These are phyloP conservation scores for Meloe dianella DNA, from an alignment of 2,888 invertebrate genomes.

Conservation along the genomic window DNA sequence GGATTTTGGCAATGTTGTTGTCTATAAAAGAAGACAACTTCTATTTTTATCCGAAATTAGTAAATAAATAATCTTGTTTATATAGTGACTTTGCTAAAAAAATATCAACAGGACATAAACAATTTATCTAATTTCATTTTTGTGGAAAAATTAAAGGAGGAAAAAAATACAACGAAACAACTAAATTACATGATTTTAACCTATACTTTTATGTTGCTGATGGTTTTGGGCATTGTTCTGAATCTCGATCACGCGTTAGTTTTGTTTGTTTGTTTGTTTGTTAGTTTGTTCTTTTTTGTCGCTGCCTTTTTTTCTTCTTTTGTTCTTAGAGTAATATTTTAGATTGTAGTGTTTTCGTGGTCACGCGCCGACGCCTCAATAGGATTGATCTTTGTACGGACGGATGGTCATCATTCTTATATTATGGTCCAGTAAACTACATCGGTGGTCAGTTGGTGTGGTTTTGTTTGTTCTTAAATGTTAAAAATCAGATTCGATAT, in stretches of 20 bases:
- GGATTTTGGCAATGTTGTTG: constrained; percentile 31
- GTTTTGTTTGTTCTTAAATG: constrained; percentile 19
- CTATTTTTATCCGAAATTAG: constrained; percentile 13
- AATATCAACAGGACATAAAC: constrained; percentile 23
- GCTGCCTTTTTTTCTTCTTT: no score
- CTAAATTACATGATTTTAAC: background rate
- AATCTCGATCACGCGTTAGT: constrained; percentile 8
- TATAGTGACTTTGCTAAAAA: background rate
- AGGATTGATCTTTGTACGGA: constrained; percentile 22
- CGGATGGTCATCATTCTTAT: constrained; percentile 25
- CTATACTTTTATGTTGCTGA: constrained; percentile 1
- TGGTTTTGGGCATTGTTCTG: constrained; percentile 9
- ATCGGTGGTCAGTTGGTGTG: constrained; percentile 32
- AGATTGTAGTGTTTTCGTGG: background rate
- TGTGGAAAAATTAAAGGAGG: background rate
- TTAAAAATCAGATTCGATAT: constrained; percentile 1
- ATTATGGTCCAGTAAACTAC: constrained; percentile 38
- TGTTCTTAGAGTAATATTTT: background rate
- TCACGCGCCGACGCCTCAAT: constrained; percentile 26
- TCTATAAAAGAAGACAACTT: background rate
- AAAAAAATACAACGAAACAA: background rate
- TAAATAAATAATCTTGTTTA: constrained; percentile 9
- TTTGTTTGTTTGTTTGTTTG: background rate
- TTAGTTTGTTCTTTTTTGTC: background rate
- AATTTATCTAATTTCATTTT: background rate